These are phyloP conservation scores for Corythaixoides concolor DNA, from an alignment of 2,113 vertebrate genomes.

Conservation along the genomic window DNA sequence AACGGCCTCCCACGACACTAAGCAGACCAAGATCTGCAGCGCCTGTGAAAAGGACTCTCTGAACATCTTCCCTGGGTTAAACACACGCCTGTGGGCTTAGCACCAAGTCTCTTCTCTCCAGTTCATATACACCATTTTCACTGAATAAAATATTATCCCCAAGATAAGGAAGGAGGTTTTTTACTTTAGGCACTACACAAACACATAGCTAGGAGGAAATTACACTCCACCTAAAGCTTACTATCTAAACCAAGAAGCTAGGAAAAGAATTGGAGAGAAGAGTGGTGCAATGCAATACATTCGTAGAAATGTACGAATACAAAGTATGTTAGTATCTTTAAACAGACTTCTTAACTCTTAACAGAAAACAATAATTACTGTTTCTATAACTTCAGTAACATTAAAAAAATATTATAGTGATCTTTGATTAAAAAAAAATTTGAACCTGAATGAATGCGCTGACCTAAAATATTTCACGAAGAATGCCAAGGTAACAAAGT, in stretches of 20 bases:
- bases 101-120: not conserved
- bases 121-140: not conserved
- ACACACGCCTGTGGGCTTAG: not conserved
- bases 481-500: not conserved
- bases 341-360: not conserved
- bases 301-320: accelerated
- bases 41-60: not conserved
- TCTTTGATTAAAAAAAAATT: not conserved
- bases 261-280: not conserved
- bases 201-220: not conserved
- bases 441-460: not conserved
- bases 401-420: not conserved
- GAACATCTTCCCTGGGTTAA: not conserved
- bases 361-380: not conserved
- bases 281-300: accelerated
- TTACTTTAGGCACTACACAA: not conserved
- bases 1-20: not conserved
- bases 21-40: not conserved
- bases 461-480: not conserved
- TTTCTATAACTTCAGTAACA: not conserved
- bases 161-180: not conserved
- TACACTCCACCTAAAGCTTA: not conserved
- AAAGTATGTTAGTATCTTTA: not conserved
- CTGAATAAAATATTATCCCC: not conserved
- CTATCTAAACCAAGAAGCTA: not conserved